Evolutionary conservation across 92 coral and sea anemone genomes (phyloP).

Genomic region (Metridium senile): DNA sequence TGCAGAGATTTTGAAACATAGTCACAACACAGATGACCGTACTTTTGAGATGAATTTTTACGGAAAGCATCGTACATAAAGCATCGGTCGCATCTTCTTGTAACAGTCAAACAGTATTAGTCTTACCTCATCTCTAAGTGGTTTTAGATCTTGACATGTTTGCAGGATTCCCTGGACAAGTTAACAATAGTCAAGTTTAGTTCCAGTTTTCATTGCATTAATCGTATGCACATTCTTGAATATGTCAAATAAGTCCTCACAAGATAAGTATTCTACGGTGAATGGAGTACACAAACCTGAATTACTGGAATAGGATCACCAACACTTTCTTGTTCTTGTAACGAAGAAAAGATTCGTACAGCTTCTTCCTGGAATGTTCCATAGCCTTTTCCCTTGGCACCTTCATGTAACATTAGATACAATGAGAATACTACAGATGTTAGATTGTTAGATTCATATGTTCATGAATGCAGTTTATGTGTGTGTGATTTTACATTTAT

Average conservation of each 20-base stretch:
- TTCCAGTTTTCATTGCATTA: background rate
- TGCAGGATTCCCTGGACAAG: conserved; percentile 87
- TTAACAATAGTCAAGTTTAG: background rate
- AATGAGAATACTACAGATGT: too few relatives aligned
- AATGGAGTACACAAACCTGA: conserved; percentile 56
- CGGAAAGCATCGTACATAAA: too few relatives aligned
- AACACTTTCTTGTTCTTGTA: conserved; percentile 94
- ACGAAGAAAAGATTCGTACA: conserved; percentile 86
- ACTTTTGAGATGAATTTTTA: too few relatives aligned
- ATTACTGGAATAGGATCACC: conserved; percentile 99
- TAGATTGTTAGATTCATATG: too few relatives aligned
- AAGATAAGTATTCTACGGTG: too few relatives aligned
- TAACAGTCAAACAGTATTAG: background rate
- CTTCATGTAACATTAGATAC: conserved; percentile 49
- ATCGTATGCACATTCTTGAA: too few relatives aligned
- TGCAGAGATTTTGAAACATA: too few relatives aligned
- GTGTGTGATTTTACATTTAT: too few relatives aligned
- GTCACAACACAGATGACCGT: too few relatives aligned
- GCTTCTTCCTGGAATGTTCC: conserved; percentile 99
- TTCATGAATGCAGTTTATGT: too few relatives aligned
- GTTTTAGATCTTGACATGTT: conserved; percentile 96
- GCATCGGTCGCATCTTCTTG: background rate
- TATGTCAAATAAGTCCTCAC: too few relatives aligned
- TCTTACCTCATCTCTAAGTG: conserved; percentile 91
- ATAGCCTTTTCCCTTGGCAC: conserved; percentile 98